phyloP scores from a whole-genome alignment of 2,888 invertebrate genomes.

The Brachyopa scutellaris region DNA sequence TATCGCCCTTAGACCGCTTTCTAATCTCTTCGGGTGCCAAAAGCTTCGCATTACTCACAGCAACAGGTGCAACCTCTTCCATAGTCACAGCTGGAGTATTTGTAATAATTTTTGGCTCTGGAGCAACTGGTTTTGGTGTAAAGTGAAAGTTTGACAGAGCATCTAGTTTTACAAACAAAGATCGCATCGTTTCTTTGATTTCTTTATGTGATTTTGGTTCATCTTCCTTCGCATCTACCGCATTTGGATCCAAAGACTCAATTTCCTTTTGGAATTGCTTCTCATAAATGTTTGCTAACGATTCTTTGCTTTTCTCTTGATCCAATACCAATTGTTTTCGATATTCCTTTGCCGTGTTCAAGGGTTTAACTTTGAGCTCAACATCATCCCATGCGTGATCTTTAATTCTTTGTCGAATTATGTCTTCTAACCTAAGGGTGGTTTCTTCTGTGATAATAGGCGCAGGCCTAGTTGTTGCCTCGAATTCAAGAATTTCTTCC shows the following conservation, averaged over 20 bases:
- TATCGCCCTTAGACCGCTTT: slow-evolving; percentile 83
- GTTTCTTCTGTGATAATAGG: slow-evolving; percentile 96
- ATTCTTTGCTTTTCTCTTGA: slow-evolving; percentile 96
- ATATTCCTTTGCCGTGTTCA: slow-evolving; percentile 91
- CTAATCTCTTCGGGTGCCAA: slow-evolving; percentile 96
- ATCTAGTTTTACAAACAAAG: slow-evolving; percentile 93
- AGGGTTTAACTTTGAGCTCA: slow-evolving; percentile 91
- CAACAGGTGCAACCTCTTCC: slow-evolving; percentile 97
- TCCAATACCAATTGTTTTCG: slow-evolving; percentile 94
- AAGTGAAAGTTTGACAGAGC: slow-evolving; percentile 97
- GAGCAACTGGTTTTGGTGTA: slow-evolving; percentile 92
- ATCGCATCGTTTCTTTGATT: slow-evolving; percentile 88
- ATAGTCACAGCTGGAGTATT: slow-evolving; percentile 95
- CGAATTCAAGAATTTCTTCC: slow-evolving; percentile 95
- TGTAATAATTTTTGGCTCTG: slow-evolving; percentile 94
- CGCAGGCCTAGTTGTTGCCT: slow-evolving; percentile 90
- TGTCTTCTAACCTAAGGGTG: slow-evolving; percentile 92
- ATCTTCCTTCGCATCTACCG: slow-evolving; percentile 82
- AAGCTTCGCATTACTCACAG: slow-evolving; percentile 91
- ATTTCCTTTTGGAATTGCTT: slow-evolving; percentile 89
- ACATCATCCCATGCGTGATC: slow-evolving; percentile 98
- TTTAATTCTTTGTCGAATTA: slow-evolving; percentile 95
- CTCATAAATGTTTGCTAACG: slow-evolving; percentile 97
- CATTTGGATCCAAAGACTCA: slow-evolving; percentile 81
- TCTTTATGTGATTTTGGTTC: slow-evolving; percentile 90